Evolutionary conservation across 2,797 vertebrate species (phyloP).

Genomic region (Acanthurus lineatus): DNA sequence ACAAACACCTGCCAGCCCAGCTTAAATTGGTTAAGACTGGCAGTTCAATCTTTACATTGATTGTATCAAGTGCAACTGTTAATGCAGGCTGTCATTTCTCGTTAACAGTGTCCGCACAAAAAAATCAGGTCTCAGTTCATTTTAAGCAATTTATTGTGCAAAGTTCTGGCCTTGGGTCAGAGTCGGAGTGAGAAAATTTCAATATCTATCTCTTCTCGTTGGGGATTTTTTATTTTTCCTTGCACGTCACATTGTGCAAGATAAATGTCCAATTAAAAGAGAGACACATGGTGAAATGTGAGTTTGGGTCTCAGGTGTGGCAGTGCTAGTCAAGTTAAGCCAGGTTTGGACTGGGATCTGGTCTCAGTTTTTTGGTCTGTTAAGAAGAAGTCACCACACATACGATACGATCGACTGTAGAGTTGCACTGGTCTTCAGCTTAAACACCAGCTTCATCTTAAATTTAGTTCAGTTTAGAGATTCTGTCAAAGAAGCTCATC

Average conservation of each 20-base stretch:
- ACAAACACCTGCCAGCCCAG: background rate
- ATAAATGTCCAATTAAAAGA: background rate
- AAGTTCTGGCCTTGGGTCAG: background rate
- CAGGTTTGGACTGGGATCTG: background rate
- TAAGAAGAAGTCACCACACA: background rate
- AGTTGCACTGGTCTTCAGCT: background rate
- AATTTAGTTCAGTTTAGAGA: constrained; percentile 16
- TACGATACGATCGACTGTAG: background rate
- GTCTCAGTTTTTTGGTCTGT: background rate
- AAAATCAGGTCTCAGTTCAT: background rate
- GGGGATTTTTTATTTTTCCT: background rate
- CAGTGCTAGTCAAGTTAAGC: background rate
- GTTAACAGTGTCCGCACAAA: background rate
- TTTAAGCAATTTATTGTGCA: background rate
- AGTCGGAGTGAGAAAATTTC: background rate
- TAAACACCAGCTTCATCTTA: constrained; percentile 3
- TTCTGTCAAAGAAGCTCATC: constrained; percentile 18
- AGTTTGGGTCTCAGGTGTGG: background rate
- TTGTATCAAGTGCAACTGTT: too few species aligned
- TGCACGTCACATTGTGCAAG: background rate
- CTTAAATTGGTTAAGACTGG: background rate
- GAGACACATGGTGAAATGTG: background rate
- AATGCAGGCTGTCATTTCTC: background rate
- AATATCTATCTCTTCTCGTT: constrained; percentile 1
- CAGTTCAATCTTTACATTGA: background rate